Evolutionary conservation across 2,797 vertebrate genomes (phyloP).

Genomic region (Cyclura pinguis): DNA sequence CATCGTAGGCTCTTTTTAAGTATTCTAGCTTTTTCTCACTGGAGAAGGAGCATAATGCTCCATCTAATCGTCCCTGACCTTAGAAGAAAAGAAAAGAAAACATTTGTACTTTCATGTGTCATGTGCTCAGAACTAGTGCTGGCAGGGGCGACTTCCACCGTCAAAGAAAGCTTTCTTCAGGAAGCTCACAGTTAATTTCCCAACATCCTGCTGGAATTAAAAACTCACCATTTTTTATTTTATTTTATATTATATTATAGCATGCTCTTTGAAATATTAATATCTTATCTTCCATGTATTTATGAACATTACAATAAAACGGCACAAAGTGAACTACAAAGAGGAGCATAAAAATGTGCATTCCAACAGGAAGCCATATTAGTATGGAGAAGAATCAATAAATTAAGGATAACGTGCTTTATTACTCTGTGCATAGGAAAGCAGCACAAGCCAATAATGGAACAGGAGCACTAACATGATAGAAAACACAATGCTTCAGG

Average conservation of each 20-base stretch:
- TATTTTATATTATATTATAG: not conserved
- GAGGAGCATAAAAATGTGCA: not conserved
- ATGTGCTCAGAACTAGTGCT: rapidly evolving
- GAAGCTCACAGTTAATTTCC: not conserved
- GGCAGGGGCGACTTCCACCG: rapidly evolving
- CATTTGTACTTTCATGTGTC: not conserved
- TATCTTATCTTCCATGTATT: not conserved
- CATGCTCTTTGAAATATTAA: not conserved
- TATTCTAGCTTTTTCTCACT: constrained; percentile 88
- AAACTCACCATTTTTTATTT: rapidly evolving
- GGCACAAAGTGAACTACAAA: not conserved
- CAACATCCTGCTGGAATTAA: rapidly evolving
- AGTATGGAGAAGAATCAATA: not conserved
- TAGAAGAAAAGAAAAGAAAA: constrained; percentile 53
- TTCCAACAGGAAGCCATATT: not conserved
- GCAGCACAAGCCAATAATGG: not conserved
- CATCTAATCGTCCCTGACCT: constrained; percentile 89
- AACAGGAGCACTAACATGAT: not conserved
- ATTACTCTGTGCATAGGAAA: not conserved
- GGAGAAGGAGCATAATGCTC: constrained; percentile 91
- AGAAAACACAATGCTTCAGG: not conserved
- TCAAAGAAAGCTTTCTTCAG: not conserved
- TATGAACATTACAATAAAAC: not conserved
- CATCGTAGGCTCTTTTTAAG: constrained; percentile 84
- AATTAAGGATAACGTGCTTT: constrained; percentile 25